Conservation (phyloP, 2,888 invertebrate species). For the Clunio marinus region DNA sequence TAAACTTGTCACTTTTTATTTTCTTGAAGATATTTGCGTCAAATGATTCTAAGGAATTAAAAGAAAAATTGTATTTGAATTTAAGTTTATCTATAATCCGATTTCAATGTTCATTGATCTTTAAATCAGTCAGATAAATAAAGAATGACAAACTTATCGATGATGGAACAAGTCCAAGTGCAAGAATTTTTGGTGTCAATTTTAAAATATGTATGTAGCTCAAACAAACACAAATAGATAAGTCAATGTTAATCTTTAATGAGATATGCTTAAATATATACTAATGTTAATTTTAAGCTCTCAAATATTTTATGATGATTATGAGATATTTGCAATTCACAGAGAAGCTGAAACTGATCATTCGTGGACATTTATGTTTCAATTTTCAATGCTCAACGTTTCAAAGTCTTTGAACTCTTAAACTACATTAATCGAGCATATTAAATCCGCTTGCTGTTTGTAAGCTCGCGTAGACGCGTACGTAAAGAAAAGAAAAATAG, state of each 20-base stretch:
- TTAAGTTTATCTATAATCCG: too few relatives aligned
- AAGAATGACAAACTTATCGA: too few relatives aligned
- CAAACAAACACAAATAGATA: neutral
- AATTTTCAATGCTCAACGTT: neutral
- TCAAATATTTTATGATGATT: too few relatives aligned
- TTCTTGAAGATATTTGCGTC: too few relatives aligned
- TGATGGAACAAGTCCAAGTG: too few relatives aligned
- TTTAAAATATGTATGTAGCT: neutral
- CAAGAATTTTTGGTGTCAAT: too few relatives aligned
- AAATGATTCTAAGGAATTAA: too few relatives aligned
- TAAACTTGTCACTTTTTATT: too few relatives aligned
- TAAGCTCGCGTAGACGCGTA: neutral
- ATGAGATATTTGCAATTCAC: too few relatives aligned
- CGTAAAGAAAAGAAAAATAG: neutral
- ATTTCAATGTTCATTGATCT: too few relatives aligned
- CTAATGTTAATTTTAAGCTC: neutral
- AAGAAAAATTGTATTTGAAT: too few relatives aligned
- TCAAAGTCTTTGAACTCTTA: constrained; percentile 4
- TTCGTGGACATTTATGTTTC: neutral
- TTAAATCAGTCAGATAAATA: too few relatives aligned
- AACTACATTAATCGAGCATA: neutral
- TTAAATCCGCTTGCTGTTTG: neutral
- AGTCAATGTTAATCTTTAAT: neutral
- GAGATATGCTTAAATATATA: neutral
- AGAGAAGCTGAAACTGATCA: neutral